Evolutionary conservation across 2,888 invertebrate species (phyloP).

Genomic region (Itoplectis maculator): DNA sequence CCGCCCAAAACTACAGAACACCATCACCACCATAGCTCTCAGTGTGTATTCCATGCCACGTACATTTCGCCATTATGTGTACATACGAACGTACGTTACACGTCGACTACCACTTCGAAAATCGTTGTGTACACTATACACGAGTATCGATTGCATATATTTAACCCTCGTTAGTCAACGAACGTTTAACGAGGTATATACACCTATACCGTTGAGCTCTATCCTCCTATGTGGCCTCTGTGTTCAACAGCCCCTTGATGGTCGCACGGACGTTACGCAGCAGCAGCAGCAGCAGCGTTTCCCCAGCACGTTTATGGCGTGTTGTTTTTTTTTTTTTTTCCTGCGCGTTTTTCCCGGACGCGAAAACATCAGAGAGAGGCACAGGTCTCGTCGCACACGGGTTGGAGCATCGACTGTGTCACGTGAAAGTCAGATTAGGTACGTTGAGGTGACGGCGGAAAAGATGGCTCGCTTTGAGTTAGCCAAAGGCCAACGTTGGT

Average conservation of each 20-base stretch:
- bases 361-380: slow-evolving; percentile 66
- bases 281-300: no score
- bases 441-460: slow-evolving; percentile 77
- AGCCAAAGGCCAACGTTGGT: not conserved
- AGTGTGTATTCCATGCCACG: not conserved
- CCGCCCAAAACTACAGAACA: not conserved
- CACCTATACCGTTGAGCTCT: slow-evolving; percentile 1
- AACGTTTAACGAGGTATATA: slow-evolving; percentile 56
- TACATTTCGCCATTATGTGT: slow-evolving; percentile 15
- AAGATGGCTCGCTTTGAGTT: slow-evolving; percentile 54
- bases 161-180: slow-evolving; percentile 50
- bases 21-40: slow-evolving; percentile 12
- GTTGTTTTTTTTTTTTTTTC: no score
- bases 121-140: slow-evolving; percentile 33
- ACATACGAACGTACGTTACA: slow-evolving; percentile 21
- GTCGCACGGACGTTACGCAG: slow-evolving; percentile 47
- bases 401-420: slow-evolving; percentile 65
- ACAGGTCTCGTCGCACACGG: slow-evolving; percentile 17
- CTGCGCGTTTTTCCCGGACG: slow-evolving; percentile 74
- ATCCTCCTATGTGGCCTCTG: slow-evolving; percentile 30
- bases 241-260: slow-evolving; percentile 38
- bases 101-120: slow-evolving; percentile 21
- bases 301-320: slow-evolving; percentile 65
- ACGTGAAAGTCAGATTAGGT: slow-evolving; percentile 79
- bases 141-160: slow-evolving; percentile 50